A percentile compares a stretch with the other conserved stretches of the same genome.
These are phyloP conservation scores for Crossocerus cetratus DNA, from an alignment of 2,888 invertebrate genomes.

Conservation along the genomic window DNA sequence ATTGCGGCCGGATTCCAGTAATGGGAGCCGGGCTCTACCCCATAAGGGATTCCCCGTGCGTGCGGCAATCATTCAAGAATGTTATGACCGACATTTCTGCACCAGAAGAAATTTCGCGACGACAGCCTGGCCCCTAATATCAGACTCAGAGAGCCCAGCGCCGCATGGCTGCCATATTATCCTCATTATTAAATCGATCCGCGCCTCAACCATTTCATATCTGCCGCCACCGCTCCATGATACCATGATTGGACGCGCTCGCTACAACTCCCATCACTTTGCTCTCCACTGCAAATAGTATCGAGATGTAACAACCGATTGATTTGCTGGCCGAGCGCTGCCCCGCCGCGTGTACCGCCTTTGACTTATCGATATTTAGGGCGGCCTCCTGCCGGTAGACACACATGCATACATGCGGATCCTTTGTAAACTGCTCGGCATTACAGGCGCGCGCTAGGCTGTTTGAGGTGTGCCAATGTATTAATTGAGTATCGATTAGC, in stretches of 20 bases:
- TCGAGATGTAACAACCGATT: too few species aligned
- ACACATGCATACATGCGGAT: constrained; percentile 22
- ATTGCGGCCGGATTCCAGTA: constrained; percentile 3
- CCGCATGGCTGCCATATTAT: constrained; percentile 6
- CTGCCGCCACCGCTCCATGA: neutral
- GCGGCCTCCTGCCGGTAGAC: too few species aligned
- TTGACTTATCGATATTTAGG: too few species aligned
- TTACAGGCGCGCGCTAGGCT: constrained; percentile 25
- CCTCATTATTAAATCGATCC: constrained; percentile 11
- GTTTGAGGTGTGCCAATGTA: constrained; percentile 53
- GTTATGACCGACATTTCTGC: constrained; percentile 58
- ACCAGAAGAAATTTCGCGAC: constrained; percentile 22
- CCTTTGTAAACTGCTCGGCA: constrained; percentile 42
- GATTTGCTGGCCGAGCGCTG: too few species aligned
- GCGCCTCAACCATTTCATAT: neutral
- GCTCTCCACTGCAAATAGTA: too few species aligned
- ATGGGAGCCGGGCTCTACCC: constrained; percentile 3
- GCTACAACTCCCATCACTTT: too few species aligned
- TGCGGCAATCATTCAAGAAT: constrained; percentile 61
- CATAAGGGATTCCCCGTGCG: constrained; percentile 61
- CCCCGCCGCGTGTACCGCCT: too few species aligned
- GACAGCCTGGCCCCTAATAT: constrained; percentile 13
- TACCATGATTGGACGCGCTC: too few species aligned
- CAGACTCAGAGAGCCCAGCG: neutral
- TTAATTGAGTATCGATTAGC: constrained; percentile 53